Percentiles rank a stretch among this genome's conserved stretches.
These are phyloP conservation scores for Hiodon tergisus DNA, from an alignment of 2,113 vertebrate species.

Conservation along the genomic window DNA sequence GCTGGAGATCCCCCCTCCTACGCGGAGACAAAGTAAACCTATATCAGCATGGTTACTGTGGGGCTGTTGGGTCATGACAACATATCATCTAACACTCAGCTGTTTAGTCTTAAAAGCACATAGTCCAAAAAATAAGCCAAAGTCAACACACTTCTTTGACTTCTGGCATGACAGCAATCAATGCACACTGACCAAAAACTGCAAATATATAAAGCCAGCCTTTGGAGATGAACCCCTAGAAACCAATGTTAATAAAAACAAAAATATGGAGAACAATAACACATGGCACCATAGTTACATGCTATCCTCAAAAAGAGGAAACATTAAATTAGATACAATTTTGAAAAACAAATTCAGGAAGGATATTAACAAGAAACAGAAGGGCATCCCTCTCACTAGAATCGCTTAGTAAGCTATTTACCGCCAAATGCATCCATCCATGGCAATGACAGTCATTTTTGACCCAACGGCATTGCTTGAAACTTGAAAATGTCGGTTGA, in stretches of 20 bases:
- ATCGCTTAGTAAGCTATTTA: conserved; percentile 5
- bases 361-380: neutral
- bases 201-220: neutral
- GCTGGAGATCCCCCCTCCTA: conserved; percentile 58
- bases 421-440: neutral
- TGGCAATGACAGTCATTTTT: too few species aligned
- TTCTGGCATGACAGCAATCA: neutral
- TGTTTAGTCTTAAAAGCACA: neutral
- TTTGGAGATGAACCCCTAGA: too few species aligned
- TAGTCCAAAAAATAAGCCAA: neutral
- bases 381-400: neutral
- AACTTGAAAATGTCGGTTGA: too few species aligned
- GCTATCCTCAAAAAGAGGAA: conserved; percentile 20
- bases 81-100: too few species aligned
- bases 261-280: conserved; percentile 27
- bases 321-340: conserved; percentile 11
- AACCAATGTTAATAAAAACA: neutral
- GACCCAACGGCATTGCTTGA: too few species aligned
- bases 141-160: neutral
- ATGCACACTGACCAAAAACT: neutral
- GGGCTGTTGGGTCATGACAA: neutral
- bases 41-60: conserved; percentile 2
- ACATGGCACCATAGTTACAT: conserved; percentile 7
- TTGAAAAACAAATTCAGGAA: conserved; percentile 4
- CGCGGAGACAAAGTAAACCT: conserved; percentile 4